These are phyloP conservation scores for Phasia obesa DNA, from an alignment of 2,888 invertebrate species.

Conservation along the genomic window DNA sequence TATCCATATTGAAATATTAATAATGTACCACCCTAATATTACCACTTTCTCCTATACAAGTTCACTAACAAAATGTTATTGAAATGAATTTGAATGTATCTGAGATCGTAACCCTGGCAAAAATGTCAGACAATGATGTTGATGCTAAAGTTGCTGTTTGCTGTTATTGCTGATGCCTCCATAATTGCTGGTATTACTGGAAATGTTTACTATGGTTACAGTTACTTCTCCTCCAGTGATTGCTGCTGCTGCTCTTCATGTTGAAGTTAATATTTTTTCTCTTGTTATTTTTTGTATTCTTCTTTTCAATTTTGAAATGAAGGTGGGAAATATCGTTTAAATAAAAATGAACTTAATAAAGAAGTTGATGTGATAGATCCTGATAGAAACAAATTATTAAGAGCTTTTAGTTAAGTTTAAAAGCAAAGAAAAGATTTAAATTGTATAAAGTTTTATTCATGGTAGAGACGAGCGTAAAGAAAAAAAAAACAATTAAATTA, in stretches of 20 bases:
- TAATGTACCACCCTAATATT: constrained; percentile 14
- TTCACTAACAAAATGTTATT: constrained; percentile 47
- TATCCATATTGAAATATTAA: background rate
- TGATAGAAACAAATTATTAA: too few species aligned
- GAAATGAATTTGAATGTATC: constrained; percentile 62
- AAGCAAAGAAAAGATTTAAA: too few species aligned
- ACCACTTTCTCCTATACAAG: background rate
- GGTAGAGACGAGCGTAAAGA: too few species aligned
- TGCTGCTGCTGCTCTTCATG: constrained; percentile 10
- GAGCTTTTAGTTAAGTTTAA: too few species aligned
- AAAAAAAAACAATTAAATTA: too few species aligned
- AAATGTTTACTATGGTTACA: constrained; percentile 46
- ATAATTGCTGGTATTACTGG: constrained; percentile 45
- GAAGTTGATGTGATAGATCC: too few species aligned
- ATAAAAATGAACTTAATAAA: constrained; percentile 27
- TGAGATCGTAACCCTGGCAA: constrained; percentile 55
- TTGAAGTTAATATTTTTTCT: constrained; percentile 33
- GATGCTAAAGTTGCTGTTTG: constrained; percentile 49
- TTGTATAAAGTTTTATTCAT: too few species aligned
- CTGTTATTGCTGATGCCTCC: constrained; percentile 49
- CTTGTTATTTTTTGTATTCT: too few species aligned
- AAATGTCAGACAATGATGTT: constrained; percentile 58
- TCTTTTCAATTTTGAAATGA: too few species aligned
- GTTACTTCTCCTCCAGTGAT: constrained; percentile 24
- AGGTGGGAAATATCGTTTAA: constrained; percentile 6